A percentile compares a stretch with the other conserved stretches of the same genome.
These are phyloP conservation scores for Dasyprocta punctata DNA, from an alignment of 2,113 vertebrate species.

Conservation along the genomic window DNA sequence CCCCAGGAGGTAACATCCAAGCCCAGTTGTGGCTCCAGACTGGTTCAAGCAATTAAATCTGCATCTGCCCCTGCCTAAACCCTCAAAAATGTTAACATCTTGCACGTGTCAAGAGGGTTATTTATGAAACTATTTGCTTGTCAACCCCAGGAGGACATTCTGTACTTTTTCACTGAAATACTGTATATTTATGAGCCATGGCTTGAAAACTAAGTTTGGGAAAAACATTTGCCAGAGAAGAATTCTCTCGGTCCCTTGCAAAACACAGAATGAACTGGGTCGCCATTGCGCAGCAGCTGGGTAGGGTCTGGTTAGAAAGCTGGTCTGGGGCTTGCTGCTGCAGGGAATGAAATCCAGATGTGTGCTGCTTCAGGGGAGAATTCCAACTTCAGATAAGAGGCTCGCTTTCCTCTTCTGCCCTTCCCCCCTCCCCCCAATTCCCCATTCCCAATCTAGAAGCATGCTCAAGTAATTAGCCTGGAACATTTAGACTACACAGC, in stretches of 20 bases:
- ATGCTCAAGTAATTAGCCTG: background rate
- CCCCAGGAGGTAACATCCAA: conserved; percentile 64
- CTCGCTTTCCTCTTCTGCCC: background rate
- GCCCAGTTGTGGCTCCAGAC: conserved; percentile 67
- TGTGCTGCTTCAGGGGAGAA: conserved; percentile 35
- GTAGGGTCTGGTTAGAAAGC: background rate
- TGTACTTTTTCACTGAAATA: conserved; percentile 82
- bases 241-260: conserved; percentile 62
- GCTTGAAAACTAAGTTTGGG: conserved; percentile 82
- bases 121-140: conserved; percentile 85
- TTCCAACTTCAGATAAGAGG: conserved; percentile 57
- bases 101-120: conserved; percentile 83
- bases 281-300: background rate
- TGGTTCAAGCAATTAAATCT: conserved; percentile 71
- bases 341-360: conserved; percentile 50
- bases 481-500: background rate
- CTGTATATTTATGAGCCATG: conserved; percentile 84
- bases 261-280: conserved; percentile 57
- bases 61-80: conserved; percentile 70
- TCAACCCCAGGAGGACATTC: conserved; percentile 85
- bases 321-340: background rate
- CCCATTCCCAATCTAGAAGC: background rate
- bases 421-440: background rate
- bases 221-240: conserved; percentile 77
- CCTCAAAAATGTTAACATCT: conserved; percentile 82